Evolutionary conservation across 2,797 vertebrate genomes (phyloP), one percentile per base, ranked within the genome.

Genomic region (Acipenser oxyrinchus): DNA sequence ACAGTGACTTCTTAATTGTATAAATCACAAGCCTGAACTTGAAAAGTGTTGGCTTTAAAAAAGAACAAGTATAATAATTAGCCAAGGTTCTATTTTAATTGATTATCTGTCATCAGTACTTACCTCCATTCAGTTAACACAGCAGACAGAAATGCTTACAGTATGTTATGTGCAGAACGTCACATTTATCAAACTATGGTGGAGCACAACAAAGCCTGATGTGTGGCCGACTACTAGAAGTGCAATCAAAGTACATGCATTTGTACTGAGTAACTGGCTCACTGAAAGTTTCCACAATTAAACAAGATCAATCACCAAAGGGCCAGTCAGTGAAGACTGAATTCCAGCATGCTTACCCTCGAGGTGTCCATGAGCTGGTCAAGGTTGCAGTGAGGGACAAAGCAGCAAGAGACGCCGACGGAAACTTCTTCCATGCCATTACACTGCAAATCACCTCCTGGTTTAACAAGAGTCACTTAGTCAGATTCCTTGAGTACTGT

Each of bases 371-470:
- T 48, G 58, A 51, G 18, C 68, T 81, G 75, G 65, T 75, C 74
- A 73, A 12, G 59, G 71, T 9, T 0, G 81, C 72, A 9, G 71
- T 49, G 10, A 72, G 75, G 0, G 86, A 79, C 66, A 91, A 76
- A 62, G 64, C 66, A 1, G 76, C 82, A 52, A 84, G 74, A 1
- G 80, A 72, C 65, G 84, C 48, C 0, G 78, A 73, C 9, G 83
- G 79, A 71, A 93, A 94, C 66, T 59, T 86, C 77, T 85, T 92
- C 94, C 94, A 94, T 51, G 72, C 84, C 88, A 91, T 91, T 68
- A 93, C 67, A n/a, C 89, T 90, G 6, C 75, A 65, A 69, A 95
- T 90, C 52, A 90, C 76, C 69, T 93, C 91, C 96, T 99, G 79
- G 66, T 83, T 79, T 1, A 18, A 55, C 37, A 55, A 9, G 53